Conservation (phyloP, 2,888 invertebrate species). For the Leptothorax acervorum region DNA sequence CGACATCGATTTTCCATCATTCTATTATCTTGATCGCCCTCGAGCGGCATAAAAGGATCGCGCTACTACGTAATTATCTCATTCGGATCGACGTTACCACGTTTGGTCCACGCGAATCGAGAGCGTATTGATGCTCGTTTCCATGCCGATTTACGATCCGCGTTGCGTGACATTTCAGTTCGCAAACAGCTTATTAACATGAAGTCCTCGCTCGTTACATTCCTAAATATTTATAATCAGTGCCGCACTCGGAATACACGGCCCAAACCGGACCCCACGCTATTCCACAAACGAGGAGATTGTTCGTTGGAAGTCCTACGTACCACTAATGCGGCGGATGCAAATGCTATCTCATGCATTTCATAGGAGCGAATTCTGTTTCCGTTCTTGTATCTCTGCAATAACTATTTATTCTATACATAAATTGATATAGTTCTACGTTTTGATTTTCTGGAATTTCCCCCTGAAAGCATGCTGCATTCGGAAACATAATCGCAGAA, state of each 20-base stretch:
- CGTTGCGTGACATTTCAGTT: conserved; percentile 15
- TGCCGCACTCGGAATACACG: background rate
- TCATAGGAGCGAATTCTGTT: background rate
- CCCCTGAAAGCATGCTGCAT: background rate
- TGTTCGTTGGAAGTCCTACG: conserved; percentile 23
- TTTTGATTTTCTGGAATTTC: background rate
- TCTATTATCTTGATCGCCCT: conserved; percentile 41
- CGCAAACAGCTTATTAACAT: conserved; percentile 35
- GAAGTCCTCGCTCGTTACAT: conserved; percentile 9
- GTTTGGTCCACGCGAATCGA: conserved; percentile 41
- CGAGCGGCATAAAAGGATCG: conserved; percentile 37
- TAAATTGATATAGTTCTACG: background rate
- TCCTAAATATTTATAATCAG: conserved; percentile 19
- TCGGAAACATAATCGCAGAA: background rate
- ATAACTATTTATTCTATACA: background rate
- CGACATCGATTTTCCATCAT: conserved; percentile 48
- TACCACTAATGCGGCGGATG: background rate
- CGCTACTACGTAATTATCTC: conserved; percentile 26
- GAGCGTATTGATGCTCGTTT: conserved; percentile 24
- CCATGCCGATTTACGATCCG: conserved; percentile 17
- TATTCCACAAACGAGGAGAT: conserved; percentile 15
- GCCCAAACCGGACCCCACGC: conserved; percentile 23
- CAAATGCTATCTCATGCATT: conserved; percentile 3
- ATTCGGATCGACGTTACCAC: conserved; percentile 29
- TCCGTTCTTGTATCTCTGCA: background rate